Evolutionary conservation across 2,797 vertebrate genomes (phyloP).

Genomic region (Danio kyathit): DNA sequence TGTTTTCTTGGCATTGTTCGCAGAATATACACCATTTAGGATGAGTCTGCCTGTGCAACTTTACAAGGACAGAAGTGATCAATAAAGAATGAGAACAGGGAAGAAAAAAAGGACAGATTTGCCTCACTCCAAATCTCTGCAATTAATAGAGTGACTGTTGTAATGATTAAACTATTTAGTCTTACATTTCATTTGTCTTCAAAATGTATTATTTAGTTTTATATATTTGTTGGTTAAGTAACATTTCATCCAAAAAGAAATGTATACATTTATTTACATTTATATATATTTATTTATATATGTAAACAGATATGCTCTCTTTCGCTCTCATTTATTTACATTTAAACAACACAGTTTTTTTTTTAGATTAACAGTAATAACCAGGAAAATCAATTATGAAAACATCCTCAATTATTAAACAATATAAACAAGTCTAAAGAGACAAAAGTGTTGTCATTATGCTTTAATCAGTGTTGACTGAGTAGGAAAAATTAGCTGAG

Average conservation of each 20-base stretch:
- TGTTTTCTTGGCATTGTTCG: slow-evolving; percentile 26
- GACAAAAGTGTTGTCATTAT: too few relatives aligned
- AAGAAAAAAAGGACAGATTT: background rate
- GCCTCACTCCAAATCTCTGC: background rate
- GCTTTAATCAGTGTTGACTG: too few relatives aligned
- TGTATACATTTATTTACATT: too few relatives aligned
- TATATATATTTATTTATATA: background rate
- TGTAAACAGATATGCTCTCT: too few relatives aligned
- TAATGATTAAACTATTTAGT: background rate
- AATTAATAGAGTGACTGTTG: background rate
- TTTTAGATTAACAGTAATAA: too few relatives aligned
- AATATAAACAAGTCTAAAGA: too few relatives aligned
- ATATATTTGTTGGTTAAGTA: background rate
- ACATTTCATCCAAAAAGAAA: background rate
- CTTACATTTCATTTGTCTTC: background rate
- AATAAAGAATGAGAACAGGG: slow-evolving; percentile 13
- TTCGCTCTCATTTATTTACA: background rate
- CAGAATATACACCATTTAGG: slow-evolving; percentile 32
- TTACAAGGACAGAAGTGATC: slow-evolving; percentile 18
- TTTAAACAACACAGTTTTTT: too few relatives aligned
- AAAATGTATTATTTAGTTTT: background rate
- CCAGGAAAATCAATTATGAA: too few relatives aligned
- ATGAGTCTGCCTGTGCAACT: background rate
- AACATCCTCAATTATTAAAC: too few relatives aligned
- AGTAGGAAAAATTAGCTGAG: too few relatives aligned